phyloP scores from a whole-genome alignment of 2,113 vertebrate genomes.

The Trichechus manatus region DNA sequence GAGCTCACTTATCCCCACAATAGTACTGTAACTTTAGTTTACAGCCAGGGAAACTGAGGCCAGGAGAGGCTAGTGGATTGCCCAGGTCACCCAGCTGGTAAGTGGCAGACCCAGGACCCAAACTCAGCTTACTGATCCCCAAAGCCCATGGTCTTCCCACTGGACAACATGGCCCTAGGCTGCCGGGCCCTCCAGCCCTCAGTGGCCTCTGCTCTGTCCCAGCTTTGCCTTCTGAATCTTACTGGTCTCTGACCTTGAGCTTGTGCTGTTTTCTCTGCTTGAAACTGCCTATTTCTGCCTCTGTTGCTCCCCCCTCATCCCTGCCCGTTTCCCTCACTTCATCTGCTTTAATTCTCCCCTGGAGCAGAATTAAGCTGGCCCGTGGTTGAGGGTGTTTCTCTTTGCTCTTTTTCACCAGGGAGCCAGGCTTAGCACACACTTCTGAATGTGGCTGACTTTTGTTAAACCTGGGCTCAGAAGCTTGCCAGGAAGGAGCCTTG shows the following conservation, averaged over 20 bases:
- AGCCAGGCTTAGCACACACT: not conserved
- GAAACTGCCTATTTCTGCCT: not conserved
- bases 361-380: not conserved
- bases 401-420: not conserved
- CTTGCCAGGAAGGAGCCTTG: not conserved
- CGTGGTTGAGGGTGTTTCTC: not conserved
- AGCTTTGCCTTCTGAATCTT: not conserved
- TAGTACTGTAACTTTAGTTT: not conserved
- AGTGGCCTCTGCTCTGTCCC: not conserved
- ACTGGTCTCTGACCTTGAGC: not conserved
- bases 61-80: not conserved
- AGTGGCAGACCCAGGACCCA: not conserved
- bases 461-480: not conserved
- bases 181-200: accelerated
- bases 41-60: not conserved
- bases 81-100: not conserved
- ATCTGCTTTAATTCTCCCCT: not conserved
- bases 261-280: not conserved
- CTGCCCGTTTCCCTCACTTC: not conserved
- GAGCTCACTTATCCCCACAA: not conserved
- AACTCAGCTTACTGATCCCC: not conserved
- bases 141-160: not conserved
- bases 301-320: too few species aligned
- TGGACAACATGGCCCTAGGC: not conserved
- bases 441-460: not conserved